These are phyloP conservation scores for Athrips mouffetella DNA, from an alignment of 2,888 invertebrate genomes.

Conservation along the genomic window DNA sequence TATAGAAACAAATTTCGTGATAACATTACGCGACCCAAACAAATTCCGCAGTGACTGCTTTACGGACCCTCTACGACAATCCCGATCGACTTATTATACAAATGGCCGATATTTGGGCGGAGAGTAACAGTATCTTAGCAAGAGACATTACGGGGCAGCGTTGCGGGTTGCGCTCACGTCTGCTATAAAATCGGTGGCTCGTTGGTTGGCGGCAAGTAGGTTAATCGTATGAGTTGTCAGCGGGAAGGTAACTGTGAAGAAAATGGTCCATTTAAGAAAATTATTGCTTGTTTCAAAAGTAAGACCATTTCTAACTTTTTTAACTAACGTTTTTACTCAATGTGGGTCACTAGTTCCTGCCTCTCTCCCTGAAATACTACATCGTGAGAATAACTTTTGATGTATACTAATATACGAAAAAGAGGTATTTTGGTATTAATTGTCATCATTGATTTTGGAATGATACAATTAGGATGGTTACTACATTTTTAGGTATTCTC, in stretches of 20 bases:
- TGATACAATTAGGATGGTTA: too few species aligned
- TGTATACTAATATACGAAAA: too few species aligned
- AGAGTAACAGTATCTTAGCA: conserved; percentile 50
- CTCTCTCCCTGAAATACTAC: too few species aligned
- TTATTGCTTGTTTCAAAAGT: background rate
- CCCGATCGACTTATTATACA: conserved; percentile 71
- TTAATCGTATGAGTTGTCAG: conserved; percentile 1
- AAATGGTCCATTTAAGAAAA: background rate
- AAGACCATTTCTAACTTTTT: too few species aligned
- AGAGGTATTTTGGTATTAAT: too few species aligned
- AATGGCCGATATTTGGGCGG: conserved; percentile 59
- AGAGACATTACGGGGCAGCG: conserved; percentile 46
- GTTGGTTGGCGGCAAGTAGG: conserved; percentile 31
- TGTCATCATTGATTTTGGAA: too few species aligned
- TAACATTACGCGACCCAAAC: conserved; percentile 34
- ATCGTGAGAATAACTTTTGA: too few species aligned
- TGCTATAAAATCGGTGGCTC: conserved; percentile 8
- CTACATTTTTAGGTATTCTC: too few species aligned
- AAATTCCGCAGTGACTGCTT: conserved; percentile 47
- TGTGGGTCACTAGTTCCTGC: too few species aligned
- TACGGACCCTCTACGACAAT: conserved; percentile 52
- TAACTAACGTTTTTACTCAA: too few species aligned
- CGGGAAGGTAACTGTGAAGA: background rate
- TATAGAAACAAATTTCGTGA: too few species aligned
- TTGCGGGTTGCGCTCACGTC: conserved; percentile 42